Evolutionary conservation across 2,113 vertebrate genomes (phyloP).

Genomic region (Solea solea): DNA sequence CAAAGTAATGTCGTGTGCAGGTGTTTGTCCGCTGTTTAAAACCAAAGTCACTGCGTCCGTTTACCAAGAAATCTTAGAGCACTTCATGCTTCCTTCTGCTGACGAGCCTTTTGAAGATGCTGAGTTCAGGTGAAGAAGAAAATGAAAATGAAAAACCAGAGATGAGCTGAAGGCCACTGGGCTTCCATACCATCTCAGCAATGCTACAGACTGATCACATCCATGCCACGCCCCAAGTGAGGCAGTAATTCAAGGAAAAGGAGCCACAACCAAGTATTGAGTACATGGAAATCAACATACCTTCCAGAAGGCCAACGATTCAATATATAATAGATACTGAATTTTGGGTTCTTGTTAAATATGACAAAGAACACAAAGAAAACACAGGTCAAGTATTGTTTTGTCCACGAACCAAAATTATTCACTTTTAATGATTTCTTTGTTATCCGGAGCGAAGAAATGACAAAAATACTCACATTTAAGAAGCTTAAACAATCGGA

Average conservation of each 20-base stretch:
- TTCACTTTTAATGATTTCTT: no score
- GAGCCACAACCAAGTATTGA: not conserved
- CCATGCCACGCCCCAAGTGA: not conserved
- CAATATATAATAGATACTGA: not conserved
- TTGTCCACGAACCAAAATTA: no score
- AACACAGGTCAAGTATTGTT: no score
- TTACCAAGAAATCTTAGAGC: conserved; percentile 8
- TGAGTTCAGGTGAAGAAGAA: no score
- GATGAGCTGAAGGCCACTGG: not conserved
- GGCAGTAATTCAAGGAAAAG: not conserved
- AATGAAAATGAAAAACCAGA: not conserved
- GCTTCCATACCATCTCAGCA: not conserved
- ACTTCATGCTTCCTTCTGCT: not conserved
- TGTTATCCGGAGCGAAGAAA: no score
- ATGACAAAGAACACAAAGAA: not conserved
- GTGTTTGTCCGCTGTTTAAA: not conserved
- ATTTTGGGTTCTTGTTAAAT: not conserved
- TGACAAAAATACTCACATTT: no score
- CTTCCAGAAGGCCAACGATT: not conserved
- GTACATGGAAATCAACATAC: not conserved
- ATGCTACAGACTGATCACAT: not conserved
- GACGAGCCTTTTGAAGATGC: not conserved
- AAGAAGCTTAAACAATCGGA: no score
- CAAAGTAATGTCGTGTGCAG: no score
- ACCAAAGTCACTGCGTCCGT: not conserved